These are phyloP conservation scores for Exocentrus adspersus DNA, from an alignment of 2,888 invertebrate genomes.

Conservation along the genomic window DNA sequence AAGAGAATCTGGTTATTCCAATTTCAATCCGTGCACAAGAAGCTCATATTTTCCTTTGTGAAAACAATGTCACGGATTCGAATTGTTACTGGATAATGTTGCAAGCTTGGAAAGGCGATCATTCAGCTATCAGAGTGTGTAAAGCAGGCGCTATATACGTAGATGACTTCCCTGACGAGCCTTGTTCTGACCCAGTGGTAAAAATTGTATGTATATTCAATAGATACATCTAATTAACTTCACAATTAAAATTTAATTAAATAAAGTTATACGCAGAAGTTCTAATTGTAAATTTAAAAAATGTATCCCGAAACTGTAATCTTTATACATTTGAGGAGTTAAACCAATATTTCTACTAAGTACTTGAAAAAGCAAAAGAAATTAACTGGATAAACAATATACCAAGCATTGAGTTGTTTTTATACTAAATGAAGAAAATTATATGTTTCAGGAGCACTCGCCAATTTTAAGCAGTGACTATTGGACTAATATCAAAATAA, in stretches of 20 bases:
- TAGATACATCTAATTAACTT: too few relatives aligned
- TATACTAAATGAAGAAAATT: too few relatives aligned
- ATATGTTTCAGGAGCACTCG: background rate
- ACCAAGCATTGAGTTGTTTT: too few relatives aligned
- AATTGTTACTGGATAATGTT: slow-evolving; percentile 57
- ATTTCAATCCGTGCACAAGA: slow-evolving; percentile 45
- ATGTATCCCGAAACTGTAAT: too few relatives aligned
- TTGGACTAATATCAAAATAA: slow-evolving; percentile 28
- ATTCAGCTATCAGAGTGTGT: slow-evolving; percentile 52
- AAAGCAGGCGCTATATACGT: slow-evolving; percentile 32
- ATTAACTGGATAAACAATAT: too few relatives aligned
- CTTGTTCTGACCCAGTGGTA: background rate
- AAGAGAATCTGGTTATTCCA: slow-evolving; percentile 30
- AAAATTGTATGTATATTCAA: background rate
- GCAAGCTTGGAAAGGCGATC: slow-evolving; percentile 46
- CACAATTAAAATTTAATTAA: background rate
- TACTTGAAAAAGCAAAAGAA: too few relatives aligned
- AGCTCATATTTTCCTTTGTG: slow-evolving; percentile 53
- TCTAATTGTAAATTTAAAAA: too few relatives aligned
- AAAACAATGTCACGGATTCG: slow-evolving; percentile 10
- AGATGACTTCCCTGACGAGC: background rate
- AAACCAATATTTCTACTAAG: too few relatives aligned
- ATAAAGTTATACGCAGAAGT: background rate
- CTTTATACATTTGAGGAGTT: too few relatives aligned
- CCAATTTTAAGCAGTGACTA: background rate